phyloP scores from a whole-genome alignment of 2,113 vertebrate genomes.

The Lepidothrix coronata region DNA sequence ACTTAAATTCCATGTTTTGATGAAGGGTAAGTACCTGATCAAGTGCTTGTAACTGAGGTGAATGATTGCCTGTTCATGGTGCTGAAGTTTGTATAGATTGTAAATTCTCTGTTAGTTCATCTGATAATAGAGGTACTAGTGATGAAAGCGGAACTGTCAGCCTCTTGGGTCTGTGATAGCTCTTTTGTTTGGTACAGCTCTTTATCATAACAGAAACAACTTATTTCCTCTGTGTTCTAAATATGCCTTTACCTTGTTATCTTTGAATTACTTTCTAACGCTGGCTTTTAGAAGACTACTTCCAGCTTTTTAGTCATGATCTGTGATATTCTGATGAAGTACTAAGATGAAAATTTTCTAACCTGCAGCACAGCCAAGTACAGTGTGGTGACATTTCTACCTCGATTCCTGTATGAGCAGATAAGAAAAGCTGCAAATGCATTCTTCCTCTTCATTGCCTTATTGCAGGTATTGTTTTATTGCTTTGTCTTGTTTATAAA shows the following conservation, averaged over 20 bases:
- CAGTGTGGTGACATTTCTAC: constrained; percentile 95
- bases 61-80: background rate
- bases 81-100: background rate
- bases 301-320: background rate
- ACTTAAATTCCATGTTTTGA: background rate
- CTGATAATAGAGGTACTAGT: background rate
- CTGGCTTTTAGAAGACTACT: background rate
- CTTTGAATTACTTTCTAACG: background rate
- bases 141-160: background rate
- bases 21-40: background rate
- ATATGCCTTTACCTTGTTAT: background rate
- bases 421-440: constrained; percentile 97
- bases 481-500: background rate
- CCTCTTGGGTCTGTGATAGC: background rate
- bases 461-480: constrained; percentile 88
- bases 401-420: constrained; percentile 98
- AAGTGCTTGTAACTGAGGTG: background rate
- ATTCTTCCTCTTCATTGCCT: constrained; percentile 99
- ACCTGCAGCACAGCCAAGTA: constrained; percentile 93
- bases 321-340: background rate
- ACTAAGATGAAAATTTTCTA: background rate
- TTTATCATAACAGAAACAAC: background rate
- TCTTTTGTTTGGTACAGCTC: background rate
- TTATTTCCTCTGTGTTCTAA: background rate
- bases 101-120: background rate